phyloP scores from a whole-genome alignment of 2,113 vertebrate species.

The Myodes glareolus region DNA sequence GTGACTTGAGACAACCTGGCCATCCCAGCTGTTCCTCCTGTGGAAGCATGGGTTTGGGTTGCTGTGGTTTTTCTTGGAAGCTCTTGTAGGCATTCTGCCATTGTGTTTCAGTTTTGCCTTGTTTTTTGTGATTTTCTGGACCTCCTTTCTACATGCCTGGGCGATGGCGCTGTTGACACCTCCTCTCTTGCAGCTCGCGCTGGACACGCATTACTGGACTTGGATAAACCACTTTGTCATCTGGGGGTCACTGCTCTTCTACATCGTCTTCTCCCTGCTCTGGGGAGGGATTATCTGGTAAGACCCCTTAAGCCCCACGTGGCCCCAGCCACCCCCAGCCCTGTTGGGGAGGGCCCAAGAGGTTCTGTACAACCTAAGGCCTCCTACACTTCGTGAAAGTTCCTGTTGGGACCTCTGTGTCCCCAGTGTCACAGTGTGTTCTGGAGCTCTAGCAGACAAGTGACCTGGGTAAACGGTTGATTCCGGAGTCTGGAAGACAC shows the following conservation, averaged over 20 bases:
- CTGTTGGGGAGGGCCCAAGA: not conserved
- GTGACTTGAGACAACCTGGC: too few species aligned
- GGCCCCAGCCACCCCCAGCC: not conserved
- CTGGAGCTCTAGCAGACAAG: not conserved
- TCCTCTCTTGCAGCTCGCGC: constrained; percentile 89
- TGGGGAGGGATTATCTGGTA: constrained; percentile 98
- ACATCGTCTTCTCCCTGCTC: constrained; percentile 96
- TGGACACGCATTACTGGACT: constrained; percentile 99
- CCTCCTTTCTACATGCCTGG: not conserved
- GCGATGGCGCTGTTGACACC: not conserved
- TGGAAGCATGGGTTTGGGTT: not conserved
- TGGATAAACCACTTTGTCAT: constrained; percentile 99
- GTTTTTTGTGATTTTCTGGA: fast-evolving
- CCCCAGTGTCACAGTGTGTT: not conserved
- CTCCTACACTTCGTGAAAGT: not conserved
- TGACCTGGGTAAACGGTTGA: not conserved
- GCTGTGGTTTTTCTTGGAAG: not conserved
- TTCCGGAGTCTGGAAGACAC: not conserved
- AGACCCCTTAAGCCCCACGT: not conserved
- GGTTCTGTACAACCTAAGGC: too few species aligned
- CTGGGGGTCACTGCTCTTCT: constrained; percentile 98
- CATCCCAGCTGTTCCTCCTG: not conserved
- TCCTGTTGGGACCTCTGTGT: not conserved
- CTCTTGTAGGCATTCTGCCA: fast-evolving
- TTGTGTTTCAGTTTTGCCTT: not conserved